Base-by-base conservation (phyloP, 2,797 vertebrate genomes). In the Serranus cabrilla region DNA sequence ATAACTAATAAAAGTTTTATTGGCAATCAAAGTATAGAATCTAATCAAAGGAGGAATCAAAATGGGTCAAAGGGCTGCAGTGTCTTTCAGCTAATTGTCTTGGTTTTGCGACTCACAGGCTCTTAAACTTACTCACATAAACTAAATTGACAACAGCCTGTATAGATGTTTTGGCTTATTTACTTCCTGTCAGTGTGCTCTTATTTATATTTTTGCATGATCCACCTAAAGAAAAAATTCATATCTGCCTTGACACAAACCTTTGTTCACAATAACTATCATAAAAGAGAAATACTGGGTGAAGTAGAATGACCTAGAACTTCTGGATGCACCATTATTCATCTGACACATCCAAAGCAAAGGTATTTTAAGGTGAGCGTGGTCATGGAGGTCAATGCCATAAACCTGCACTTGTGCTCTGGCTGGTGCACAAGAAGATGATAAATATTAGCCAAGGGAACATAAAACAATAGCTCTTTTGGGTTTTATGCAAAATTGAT, bases 401-500 rank as follows among this genome's bases (percentile, higher is more conserved):
- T 92, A 92, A 94, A 93, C 73, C 84, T 89, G 84, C 71, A 79
- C 45, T 80, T 78, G 74, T 81, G 64, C 61, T 83, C 87, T 87
- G 91, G 91, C 85, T 83, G 78, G 18, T 68, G 57, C 57, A 64
- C 77, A 76, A 74, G 60, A 80, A 74, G 75, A 91, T 92, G 91
- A 93, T 92, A 74, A 90, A 90, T 86, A 74, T 82, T 80, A 80
- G 83, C 80, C 76, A 83, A 67, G 76, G 72, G 88, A 92, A 86
- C 87, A 92, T 91, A 87, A 94, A 93, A 92, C 87, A 92, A 89
- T 74, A 76, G 62, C 55, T 78, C 62, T 81, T 45, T 54, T 58
- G 61, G 77, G 71, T 64, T 71, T 82, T 72, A 75, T 86, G 84
- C 77, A 80, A 88, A 89, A 87, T 76, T 86, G 80, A 79, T 84